Evolutionary conservation across 2,797 vertebrate genomes (phyloP), one percentile per base, ranked within the genome.

Genomic region (Toxotes lorentzi): DNA sequence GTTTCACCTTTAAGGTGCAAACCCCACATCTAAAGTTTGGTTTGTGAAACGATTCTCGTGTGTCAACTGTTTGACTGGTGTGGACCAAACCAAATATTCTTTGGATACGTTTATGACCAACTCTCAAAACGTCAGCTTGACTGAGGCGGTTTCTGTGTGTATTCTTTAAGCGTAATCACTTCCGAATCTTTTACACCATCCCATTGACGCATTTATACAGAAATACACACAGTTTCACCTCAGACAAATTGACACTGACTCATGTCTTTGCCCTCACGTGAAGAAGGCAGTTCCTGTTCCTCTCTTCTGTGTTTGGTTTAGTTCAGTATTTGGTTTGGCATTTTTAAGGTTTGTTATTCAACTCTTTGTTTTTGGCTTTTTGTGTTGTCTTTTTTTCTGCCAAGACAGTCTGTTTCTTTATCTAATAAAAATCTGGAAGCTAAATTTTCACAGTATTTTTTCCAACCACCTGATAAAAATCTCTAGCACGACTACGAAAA

Each of bases 401-500:
- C 88, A 81, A 86, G 91, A 94, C 89, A 91, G 91, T 93, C 89
- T 73, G 85, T 92, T 91, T 91, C 89, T 90, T 93, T 89, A 90
- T 93, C 94, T 94, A 94, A 94, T 94, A 95, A 94, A 94, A 95
- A 93, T 95, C 94, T 92, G 94, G 94, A 95, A 95, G 94, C 94
- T 94, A 95, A 94, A 95, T 95, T 95, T 96, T 96, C 95, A 96
- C 96, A 96, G 95, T 96, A 94, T 95, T 95, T 95, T 93, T 93
- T 94, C 90, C 91, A 95, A 93, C 95, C 95, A 96, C 95, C 95
- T 95, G 95, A 96, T 97, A 95, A 94, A 94, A 95, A 95, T 95
- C 92, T 96, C 92, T 95, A 96, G 92, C 94, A 95, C 93, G 81
- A 95, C 94, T 95, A 95, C 86, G 78, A 92, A 95, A 92, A 94